Evolutionary conservation across 1,140 invertebrate genomes (phyloP).

Genomic region (Thrips palmi): DNA sequence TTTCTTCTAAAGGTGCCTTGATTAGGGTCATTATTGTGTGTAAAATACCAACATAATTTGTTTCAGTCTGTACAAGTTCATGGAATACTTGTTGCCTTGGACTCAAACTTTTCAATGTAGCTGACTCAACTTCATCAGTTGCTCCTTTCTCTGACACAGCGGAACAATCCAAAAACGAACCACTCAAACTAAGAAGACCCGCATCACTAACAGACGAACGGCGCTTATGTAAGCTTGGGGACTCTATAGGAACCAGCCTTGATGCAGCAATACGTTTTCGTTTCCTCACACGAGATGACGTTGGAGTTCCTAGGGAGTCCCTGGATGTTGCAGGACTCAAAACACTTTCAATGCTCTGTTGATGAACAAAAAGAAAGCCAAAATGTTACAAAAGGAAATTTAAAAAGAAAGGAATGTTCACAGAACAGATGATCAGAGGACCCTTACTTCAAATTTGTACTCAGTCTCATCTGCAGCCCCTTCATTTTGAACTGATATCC

Average conservation of each 20-base stretch:
- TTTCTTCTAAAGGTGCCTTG: constrained; percentile 77
- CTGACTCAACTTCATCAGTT: constrained; percentile 33
- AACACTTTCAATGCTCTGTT: not conserved
- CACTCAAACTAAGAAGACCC: constrained; percentile 61
- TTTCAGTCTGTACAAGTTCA: constrained; percentile 89
- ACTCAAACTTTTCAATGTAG: constrained; percentile 44
- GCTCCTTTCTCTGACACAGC: constrained; percentile 48
- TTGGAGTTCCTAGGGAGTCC: not conserved
- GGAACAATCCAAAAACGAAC: constrained; percentile 72
- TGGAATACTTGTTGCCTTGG: constrained; percentile 73
- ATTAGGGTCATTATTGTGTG: constrained; percentile 81
- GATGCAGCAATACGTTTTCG: constrained; percentile 36
- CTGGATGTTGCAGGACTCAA: not conserved
- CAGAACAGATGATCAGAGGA: no score
- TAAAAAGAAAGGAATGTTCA: no score
- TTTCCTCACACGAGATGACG: constrained; percentile 30
- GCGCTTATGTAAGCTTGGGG: constrained; percentile 44
- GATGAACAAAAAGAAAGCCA: not conserved
- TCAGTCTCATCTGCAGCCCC: constrained; percentile 77
- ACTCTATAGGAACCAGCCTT: constrained; percentile 25
- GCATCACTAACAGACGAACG: constrained; percentile 68
- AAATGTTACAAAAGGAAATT: no score
- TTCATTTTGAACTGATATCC: constrained; percentile 90
- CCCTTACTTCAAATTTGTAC: constrained; percentile 69
- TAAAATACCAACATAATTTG: constrained; percentile 90